Evolutionary conservation across 2,797 vertebrate genomes (phyloP).

Genomic region (Centropyge bicolor): DNA sequence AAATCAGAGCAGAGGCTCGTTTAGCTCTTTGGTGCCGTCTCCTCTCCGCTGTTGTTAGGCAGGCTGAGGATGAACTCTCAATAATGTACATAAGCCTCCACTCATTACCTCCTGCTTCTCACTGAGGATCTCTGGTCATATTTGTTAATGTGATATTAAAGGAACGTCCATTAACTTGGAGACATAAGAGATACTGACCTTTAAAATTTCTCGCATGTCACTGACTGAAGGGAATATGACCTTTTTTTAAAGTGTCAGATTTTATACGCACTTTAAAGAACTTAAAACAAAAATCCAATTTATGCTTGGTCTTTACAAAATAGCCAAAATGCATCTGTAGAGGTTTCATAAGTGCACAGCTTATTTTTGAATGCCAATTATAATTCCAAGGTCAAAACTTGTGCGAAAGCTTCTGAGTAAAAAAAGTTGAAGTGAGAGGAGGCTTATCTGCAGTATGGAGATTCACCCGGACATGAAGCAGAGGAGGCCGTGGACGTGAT

Average conservation of each 20-base stretch:
- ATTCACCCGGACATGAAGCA: constrained; percentile 39
- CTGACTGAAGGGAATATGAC: constrained; percentile 26
- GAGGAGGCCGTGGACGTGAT: constrained; percentile 55
- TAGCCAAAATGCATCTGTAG: constrained; percentile 11
- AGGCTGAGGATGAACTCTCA: constrained; percentile 35
- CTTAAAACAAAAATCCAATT: constrained; percentile 26
- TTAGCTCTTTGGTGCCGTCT: not conserved
- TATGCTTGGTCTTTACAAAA: constrained; percentile 8
- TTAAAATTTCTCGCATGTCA: constrained; percentile 33
- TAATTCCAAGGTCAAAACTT: constrained; percentile 26
- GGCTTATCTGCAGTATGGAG: constrained; percentile 58
- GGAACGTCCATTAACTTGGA: constrained; percentile 19
- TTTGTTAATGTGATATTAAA: constrained; percentile 24
- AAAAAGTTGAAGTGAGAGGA: constrained; percentile 44
- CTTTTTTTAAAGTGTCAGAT: constrained; percentile 61
- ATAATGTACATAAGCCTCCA: constrained; percentile 65
- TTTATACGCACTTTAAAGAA: constrained; percentile 23
- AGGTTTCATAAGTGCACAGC: not conserved
- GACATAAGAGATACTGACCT: constrained; percentile 45
- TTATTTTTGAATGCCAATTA: constrained; percentile 28
- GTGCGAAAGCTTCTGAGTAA: constrained; percentile 12
- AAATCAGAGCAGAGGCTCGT: constrained; percentile 17
- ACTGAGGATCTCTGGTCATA: constrained; percentile 8
- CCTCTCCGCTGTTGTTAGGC: not conserved
- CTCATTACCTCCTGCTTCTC: constrained; percentile 25